Evolutionary conservation across 2,113 vertebrate genomes (phyloP), one percentile per base, ranked within the genome.

Genomic region (Barbus barbus): DNA sequence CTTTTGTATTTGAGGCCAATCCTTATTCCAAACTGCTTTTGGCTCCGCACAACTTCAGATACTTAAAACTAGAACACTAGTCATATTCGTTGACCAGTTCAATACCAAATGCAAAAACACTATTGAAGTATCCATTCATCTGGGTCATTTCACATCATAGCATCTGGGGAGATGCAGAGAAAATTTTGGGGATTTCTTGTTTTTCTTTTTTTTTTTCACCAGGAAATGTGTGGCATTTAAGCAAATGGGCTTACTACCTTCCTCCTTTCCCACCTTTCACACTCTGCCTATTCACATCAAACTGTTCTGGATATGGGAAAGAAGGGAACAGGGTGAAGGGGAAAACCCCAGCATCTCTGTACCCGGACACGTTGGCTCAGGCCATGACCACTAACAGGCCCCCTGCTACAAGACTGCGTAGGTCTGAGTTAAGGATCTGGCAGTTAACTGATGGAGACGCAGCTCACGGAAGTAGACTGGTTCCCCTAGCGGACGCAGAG

Each of bases 391-490:
- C 80, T 78, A 89, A 89, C 85, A 86, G 82, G 85, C 69, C 83
- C 79, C 78, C 82, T 86, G 86, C 84, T 85, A 69, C 56, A 65
- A 82, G 63, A 46, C 65, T 78, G 63, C 48, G 53, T 84, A 61
- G 44, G 76, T 56, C 84, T 58, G 53, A 81, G 84, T 88, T 89
- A 89, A 87, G 51, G 78, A 88, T 87, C 87, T 85, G 83, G 28
- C 83, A 36, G 84, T 90, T 91, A 91, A 90, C 89, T 91, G 90
- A 91, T 91, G 87, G 89, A 89, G 89, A 91, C 90, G 77, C 3
- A 46, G 84, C 85, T 87, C 84, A 89, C 81, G 86, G 84, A 88
- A 86, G 80, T 44, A 51, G 82, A 38, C 83, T 80, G 75, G 83
- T 84, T 86, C 84, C 87, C 82, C 84, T 78, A 84, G 87, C 60